Base-by-base conservation (phyloP, 2,888 invertebrate genomes). In the Steromphala cineraria region DNA sequence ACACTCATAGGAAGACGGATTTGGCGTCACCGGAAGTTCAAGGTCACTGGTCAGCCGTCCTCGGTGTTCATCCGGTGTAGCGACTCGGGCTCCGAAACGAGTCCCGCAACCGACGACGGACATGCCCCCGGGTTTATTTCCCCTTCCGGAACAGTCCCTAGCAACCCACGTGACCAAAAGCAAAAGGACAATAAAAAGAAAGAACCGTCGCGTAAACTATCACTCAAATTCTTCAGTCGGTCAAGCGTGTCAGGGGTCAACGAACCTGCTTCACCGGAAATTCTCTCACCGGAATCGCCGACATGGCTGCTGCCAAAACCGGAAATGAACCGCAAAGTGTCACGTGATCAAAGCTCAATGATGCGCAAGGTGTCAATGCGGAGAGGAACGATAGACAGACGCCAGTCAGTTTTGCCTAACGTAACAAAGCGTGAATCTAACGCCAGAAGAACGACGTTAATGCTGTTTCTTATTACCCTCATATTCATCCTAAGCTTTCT, bases 401-500 rank as follows among this genome's bases (percentile, higher is more conserved):
- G 52, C 3, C 46, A 52, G 19, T 75, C 75, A 10, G 52, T 52
- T 8, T 40, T 52, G 7, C 24, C 75, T 15, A 52, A 52, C 15
- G 46, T 52, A 19, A n/a, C 75, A 21, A 75, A 52, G 52, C 40
- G 75, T 2, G 75, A 75, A 53, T 71, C 83, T 19, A 83, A 87
- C 4, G 87, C 86, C 0, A 82, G 84, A 40, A 82, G 81, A 21
- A 88, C 89, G 7, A 90, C 90, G 0, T 80, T 87, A 40, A 90
- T 89, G 85, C 83, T 90, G 52, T 87, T 89, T 21, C 28, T 86
- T 15, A 89, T 90, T 31, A 89, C 90, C 0, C 24, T 87, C n/a
- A 85, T 88, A 15, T 90, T 88, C 82, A 82, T 90, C 2, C 28
- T 87, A 17, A 89, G 89, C 67, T 90, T 88, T 67, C 83, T 90